Percentiles rank a stretch among this genome's conserved stretches.
phyloP scores from a whole-genome alignment of 2,113 vertebrate genomes.

The Neodontobutis hainanensis region DNA sequence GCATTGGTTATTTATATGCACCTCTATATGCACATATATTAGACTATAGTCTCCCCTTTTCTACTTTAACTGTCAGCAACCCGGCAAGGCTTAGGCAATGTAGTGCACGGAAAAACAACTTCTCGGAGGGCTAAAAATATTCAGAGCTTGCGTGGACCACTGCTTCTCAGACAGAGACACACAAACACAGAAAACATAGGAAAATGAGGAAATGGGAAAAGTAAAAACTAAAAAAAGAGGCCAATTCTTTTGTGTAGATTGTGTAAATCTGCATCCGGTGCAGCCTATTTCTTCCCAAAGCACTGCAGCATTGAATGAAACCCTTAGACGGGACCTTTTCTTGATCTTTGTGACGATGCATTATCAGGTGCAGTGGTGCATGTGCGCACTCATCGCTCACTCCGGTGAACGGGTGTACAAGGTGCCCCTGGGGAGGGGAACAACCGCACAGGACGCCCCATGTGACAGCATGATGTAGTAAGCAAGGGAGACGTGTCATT shows the following conservation, averaged over 20 bases:
- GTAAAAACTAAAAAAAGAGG: constrained; percentile 8
- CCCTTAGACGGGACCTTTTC: constrained; percentile 67
- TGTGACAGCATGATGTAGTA: constrained; percentile 70
- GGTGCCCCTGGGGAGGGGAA: constrained; percentile 36
- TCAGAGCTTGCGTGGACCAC: constrained; percentile 33
- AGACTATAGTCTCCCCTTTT: constrained; percentile 21
- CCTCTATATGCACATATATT: constrained; percentile 21
- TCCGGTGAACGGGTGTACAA: constrained; percentile 38
- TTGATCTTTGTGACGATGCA: constrained; percentile 71
- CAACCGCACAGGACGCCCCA: constrained; percentile 39
- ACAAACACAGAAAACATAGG: not conserved
- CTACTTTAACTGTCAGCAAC: constrained; percentile 30
- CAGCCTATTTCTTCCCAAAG: constrained; percentile 64
- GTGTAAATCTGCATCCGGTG: constrained; percentile 65
- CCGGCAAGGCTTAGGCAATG: constrained; percentile 29
- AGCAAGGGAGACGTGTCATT: constrained; percentile 42
- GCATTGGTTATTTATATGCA: constrained; percentile 6
- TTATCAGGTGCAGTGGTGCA: constrained; percentile 74
- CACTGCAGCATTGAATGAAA: constrained; percentile 68
- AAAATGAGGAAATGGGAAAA: not conserved
- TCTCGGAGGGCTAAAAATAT: constrained; percentile 47
- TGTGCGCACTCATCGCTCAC: constrained; percentile 71
- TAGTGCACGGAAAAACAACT: constrained; percentile 30
- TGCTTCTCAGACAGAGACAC: constrained; percentile 28
- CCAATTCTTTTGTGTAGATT: constrained; percentile 64